Evolutionary conservation across 1,140 invertebrate species (phyloP).

Genomic region (Bombus vancouverensis): DNA sequence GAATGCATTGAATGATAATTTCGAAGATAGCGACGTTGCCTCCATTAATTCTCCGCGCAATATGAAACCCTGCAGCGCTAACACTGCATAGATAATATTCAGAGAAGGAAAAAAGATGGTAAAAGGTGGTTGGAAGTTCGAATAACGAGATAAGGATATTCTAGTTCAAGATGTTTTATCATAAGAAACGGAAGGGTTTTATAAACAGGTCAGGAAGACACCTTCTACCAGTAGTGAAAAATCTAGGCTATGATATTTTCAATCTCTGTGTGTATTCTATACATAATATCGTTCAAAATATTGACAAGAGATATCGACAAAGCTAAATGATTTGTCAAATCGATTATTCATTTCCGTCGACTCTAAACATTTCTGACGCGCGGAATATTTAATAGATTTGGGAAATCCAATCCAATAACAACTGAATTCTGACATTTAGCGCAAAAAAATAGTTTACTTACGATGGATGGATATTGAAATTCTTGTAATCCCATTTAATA

Average conservation of each 20-base stretch:
- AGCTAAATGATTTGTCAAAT: no score
- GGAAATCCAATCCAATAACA: not conserved
- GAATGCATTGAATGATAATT: constrained; percentile 37
- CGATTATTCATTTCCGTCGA: no score
- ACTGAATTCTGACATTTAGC: not conserved
- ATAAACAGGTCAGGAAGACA: not conserved
- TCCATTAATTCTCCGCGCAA: constrained; percentile 7
- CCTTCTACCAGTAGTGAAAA: not conserved
- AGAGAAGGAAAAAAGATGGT: not conserved
- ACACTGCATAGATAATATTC: not conserved
- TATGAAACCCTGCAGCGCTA: not conserved
- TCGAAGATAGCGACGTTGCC: constrained; percentile 19
- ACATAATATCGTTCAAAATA: no score
- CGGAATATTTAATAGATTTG: not conserved
- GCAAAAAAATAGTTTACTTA: not conserved
- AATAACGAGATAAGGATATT: constrained; percentile 11
- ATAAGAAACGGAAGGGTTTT: not conserved
- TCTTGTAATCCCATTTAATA: no score
- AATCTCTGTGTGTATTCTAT: not conserved
- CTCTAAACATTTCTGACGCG: not conserved
- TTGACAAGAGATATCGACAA: no score
- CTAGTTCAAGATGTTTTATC: not conserved
- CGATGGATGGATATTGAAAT: no score
- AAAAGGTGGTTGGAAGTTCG: not conserved
- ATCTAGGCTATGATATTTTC: not conserved